Conservation (phyloP, 2,888 invertebrate species). For the Drosophila kuntzei region DNA sequence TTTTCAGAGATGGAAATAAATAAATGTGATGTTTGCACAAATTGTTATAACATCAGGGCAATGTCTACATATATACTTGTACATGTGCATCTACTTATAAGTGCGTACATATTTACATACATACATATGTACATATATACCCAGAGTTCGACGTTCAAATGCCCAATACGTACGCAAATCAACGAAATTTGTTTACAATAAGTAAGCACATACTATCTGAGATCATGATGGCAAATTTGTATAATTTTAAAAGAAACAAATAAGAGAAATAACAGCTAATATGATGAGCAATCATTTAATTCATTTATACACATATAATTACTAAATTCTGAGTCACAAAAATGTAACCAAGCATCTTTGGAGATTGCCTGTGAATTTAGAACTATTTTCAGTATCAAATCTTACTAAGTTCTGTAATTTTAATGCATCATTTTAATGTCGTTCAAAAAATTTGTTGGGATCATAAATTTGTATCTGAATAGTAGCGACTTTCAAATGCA, state of each 20-base stretch:
- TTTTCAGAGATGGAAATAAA: conserved; percentile 42
- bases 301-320: conserved; percentile 6
- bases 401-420: background rate
- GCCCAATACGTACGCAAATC: conserved; percentile 33
- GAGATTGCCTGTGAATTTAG: background rate
- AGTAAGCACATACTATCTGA: conserved; percentile 36
- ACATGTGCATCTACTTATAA: background rate
- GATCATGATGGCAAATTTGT: conserved; percentile 31
- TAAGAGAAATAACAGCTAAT: conserved; percentile 10
- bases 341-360: background rate
- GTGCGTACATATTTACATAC: conserved; percentile 4
- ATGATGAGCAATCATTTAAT: conserved; percentile 42
- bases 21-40: conserved; percentile 38
- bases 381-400: background rate
- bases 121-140: too few relatives aligned
- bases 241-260: conserved; percentile 13
- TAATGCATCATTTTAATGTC: background rate
- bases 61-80: conserved; percentile 19
- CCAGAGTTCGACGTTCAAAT: conserved; percentile 26
- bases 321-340: conserved; percentile 31
- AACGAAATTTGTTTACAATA: conserved; percentile 51
- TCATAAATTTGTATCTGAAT: background rate
- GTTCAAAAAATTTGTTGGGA: background rate
- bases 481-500: too few relatives aligned
- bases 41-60: conserved; percentile 46